phyloP scores from a whole-genome alignment of 2,797 vertebrate genomes.

The Poeciliopsis presidionis region DNA sequence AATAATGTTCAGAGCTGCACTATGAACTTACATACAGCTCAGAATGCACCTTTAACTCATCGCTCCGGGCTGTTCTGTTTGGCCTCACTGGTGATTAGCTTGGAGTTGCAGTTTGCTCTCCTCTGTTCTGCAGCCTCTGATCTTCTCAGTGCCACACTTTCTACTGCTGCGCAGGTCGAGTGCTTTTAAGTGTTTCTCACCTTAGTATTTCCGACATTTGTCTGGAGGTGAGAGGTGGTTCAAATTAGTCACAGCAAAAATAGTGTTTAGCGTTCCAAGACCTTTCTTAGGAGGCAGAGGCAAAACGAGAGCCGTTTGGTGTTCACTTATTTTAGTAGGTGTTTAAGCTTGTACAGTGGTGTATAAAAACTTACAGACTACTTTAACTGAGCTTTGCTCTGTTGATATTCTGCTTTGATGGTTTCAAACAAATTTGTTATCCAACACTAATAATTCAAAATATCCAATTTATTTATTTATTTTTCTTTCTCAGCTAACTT shows the following conservation, averaged over 20 bases:
- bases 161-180: constrained; percentile 16
- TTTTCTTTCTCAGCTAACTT: neutral
- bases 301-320: neutral
- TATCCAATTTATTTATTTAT: neutral
- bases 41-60: constrained; percentile 25
- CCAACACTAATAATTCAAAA: neutral
- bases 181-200: constrained; percentile 30
- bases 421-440: neutral
- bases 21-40: neutral
- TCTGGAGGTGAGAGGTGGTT: constrained; percentile 30
- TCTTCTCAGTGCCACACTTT: constrained; percentile 24
- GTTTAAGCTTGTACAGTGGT: neutral
- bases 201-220: constrained; percentile 34
- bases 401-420: neutral
- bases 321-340: neutral
- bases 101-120: constrained; percentile 24
- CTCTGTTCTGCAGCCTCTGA: constrained; percentile 43
- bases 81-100: constrained; percentile 52
- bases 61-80: constrained; percentile 48
- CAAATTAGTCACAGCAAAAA: constrained; percentile 28
- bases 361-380: neutral
- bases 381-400: neutral
- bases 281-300: neutral
- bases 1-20: constrained; percentile 23
- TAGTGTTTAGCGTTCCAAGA: constrained; percentile 9